Conservation (phyloP, 2,113 vertebrate genomes). For the Colinus virginianus region DNA sequence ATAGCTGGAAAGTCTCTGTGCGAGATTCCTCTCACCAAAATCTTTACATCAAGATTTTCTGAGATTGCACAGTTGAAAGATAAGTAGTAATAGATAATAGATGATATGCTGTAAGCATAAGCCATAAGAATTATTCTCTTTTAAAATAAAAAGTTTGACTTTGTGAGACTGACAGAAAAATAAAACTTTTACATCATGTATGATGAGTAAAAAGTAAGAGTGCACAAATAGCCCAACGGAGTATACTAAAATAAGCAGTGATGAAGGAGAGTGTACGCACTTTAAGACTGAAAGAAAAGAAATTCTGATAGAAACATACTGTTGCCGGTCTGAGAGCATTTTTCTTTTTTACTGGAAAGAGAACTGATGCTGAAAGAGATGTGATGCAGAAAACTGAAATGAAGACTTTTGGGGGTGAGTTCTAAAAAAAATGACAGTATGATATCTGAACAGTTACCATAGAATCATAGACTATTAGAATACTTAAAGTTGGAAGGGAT, state of each 20-base stretch:
- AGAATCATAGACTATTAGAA: too few species aligned
- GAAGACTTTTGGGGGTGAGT: background rate
- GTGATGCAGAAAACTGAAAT: background rate
- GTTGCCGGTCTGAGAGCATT: background rate
- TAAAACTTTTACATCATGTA: background rate
- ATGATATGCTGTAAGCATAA: background rate
- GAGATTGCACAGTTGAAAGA: background rate
- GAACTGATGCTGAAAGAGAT: background rate
- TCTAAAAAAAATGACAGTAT: background rate
- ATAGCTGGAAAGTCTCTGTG: too few species aligned
- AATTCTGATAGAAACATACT: background rate
- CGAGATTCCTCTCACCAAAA: too few species aligned
- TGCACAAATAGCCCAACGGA: background rate
- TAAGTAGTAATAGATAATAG: rapidly evolving
- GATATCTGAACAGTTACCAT: background rate
- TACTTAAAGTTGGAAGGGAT: too few species aligned
- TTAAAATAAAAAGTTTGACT: background rate
- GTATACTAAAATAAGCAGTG: background rate
- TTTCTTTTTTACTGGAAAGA: background rate
- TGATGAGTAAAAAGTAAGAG: background rate
- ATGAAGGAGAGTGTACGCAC: background rate
- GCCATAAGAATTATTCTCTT: background rate
- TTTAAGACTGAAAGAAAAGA: background rate
- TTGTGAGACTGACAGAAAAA: background rate
- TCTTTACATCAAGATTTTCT: too few species aligned